Conservation (phyloP, 1,140 invertebrate genomes). For the Tetraneura akinire region DNA sequence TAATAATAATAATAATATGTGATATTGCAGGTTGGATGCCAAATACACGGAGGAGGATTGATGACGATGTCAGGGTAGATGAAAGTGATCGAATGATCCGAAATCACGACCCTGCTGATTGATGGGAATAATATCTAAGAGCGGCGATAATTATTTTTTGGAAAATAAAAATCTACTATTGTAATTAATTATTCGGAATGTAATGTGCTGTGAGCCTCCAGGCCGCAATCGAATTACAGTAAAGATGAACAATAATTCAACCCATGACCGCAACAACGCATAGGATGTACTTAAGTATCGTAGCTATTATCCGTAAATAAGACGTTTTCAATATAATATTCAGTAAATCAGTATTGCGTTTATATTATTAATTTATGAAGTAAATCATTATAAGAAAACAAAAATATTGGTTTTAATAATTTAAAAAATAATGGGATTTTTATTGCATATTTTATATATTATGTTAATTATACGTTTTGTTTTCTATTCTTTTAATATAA, state of each 20-base stretch:
- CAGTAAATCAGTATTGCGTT: too few species aligned
- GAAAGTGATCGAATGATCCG: conserved; percentile 41
- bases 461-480: too few species aligned
- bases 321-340: too few species aligned
- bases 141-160: conserved; percentile 42
- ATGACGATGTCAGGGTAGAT: conserved; percentile 37
- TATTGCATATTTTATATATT: too few species aligned
- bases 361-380: too few species aligned
- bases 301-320: background rate
- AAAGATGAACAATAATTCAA: conserved; percentile 47
- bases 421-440: too few species aligned
- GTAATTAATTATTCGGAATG: conserved; percentile 44
- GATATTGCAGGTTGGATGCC: conserved; percentile 8
- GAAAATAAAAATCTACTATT: conserved; percentile 29
- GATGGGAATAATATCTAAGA: conserved; percentile 42
- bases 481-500: too few species aligned
- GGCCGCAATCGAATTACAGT: conserved; percentile 23
- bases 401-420: too few species aligned
- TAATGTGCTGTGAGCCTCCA: conserved; percentile 13
- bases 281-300: background rate
- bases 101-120: conserved; percentile 43
- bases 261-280: background rate
- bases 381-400: too few species aligned
- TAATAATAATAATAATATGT: background rate
- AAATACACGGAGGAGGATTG: conserved; percentile 19